These are phyloP conservation scores for Stomatorhinus walkeri DNA, from an alignment of 2,797 vertebrate species.

Conservation along the genomic window DNA sequence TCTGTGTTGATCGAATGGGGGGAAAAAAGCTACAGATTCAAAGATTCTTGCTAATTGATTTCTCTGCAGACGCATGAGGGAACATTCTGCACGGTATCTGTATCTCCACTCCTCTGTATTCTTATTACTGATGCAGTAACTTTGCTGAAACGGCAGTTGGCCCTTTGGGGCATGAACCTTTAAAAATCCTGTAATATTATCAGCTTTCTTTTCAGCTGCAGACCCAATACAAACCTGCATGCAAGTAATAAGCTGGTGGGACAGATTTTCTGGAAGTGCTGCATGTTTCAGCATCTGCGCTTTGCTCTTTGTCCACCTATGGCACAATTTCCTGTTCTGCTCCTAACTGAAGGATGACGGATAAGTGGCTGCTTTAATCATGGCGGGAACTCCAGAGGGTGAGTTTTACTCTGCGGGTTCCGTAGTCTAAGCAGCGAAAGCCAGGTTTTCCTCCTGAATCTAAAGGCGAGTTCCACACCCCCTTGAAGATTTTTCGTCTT, in stretches of 20 bases:
- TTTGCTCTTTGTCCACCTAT: neutral
- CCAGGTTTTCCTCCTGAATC: neutral
- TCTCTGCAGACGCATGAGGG: neutral
- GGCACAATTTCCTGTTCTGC: neutral
- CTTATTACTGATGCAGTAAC: neutral
- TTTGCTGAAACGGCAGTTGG: neutral
- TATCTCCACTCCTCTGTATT: neutral
- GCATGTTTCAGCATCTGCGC: neutral
- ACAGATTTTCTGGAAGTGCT: neutral
- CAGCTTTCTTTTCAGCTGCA: neutral
- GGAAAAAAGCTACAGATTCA: neutral
- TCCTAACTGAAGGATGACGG: neutral
- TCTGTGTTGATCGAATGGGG: neutral
- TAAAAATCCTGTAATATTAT: neutral
- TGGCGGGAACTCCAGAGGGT: neutral
- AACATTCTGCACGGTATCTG: neutral
- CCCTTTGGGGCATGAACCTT: neutral
- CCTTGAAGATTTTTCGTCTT: neutral
- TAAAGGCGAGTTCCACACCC: neutral
- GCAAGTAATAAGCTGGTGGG: neutral
- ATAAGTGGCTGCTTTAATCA: neutral
- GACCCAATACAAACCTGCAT: neutral
- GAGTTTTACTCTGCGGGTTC: neutral
- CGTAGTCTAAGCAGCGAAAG: neutral
- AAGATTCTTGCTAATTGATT: neutral